Evolutionary conservation across 2,797 vertebrate genomes (phyloP).

Genomic region (Xenops minutus): DNA sequence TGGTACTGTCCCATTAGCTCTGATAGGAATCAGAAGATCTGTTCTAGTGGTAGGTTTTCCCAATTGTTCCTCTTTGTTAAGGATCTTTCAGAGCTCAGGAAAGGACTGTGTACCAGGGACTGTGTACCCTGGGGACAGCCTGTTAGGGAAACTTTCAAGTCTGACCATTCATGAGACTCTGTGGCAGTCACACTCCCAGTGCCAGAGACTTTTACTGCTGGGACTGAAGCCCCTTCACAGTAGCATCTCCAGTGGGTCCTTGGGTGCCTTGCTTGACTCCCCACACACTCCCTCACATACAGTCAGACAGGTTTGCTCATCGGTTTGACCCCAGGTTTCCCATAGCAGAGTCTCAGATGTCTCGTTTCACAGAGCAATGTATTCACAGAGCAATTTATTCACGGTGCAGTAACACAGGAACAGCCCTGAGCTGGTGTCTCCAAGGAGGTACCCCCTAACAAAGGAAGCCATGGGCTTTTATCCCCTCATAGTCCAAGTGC

Average conservation of each 20-base stretch:
- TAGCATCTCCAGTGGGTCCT: not conserved
- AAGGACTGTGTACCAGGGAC: not conserved
- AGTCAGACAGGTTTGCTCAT: not conserved
- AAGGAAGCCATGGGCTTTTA: not conserved
- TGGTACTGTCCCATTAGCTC: not conserved
- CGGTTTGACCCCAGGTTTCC: not conserved
- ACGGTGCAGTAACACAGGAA: not conserved
- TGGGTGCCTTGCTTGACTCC: not conserved
- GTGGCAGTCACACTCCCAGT: not conserved
- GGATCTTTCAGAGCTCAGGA: not conserved
- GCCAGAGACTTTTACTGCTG: not conserved
- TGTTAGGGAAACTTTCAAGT: not conserved
- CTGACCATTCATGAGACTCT: not conserved
- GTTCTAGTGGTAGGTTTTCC: not conserved
- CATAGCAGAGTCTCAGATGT: not conserved
- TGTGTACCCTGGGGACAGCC: not conserved
- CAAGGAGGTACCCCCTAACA: not conserved
- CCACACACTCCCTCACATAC: rapidly evolving
- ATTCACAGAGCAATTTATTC: not conserved
- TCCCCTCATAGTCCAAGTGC: not conserved
- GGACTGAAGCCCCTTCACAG: not conserved
- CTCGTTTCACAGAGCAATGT: not conserved
- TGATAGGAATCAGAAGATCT: not conserved
- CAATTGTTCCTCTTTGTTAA: not conserved
- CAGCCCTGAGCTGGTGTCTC: not conserved